Conservation (phyloP, 2,888 invertebrate genomes). For the Leptopilina drosophilae region DNA sequence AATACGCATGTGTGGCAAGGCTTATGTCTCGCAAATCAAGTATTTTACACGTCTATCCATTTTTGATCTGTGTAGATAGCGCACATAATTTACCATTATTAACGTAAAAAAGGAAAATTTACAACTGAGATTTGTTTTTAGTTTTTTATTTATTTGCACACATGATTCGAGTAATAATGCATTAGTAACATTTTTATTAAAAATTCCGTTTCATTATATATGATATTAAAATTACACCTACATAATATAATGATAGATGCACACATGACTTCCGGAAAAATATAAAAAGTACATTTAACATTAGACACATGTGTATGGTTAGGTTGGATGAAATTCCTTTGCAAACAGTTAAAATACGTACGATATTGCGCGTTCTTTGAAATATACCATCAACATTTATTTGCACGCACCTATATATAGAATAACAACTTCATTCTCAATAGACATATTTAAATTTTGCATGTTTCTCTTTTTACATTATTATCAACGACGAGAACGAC, state of each 20-base stretch:
- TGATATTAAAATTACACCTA: neutral
- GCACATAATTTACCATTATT: too few relatives aligned
- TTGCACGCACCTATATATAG: neutral
- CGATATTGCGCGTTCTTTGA: neutral
- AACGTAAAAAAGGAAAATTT: too few relatives aligned
- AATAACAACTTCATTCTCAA: neutral
- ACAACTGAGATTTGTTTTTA: too few relatives aligned
- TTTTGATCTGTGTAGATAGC: too few relatives aligned
- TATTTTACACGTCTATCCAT: too few relatives aligned
- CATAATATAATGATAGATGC: neutral
- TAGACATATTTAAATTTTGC: neutral
- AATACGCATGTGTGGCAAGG: too few relatives aligned
- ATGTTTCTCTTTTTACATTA: neutral
- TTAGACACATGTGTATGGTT: neutral
- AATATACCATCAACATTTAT: neutral
- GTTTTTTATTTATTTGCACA: too few relatives aligned
- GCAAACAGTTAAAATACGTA: neutral
- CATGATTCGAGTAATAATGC: too few relatives aligned
- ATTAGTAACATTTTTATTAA: too few relatives aligned
- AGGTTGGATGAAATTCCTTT: constrained; percentile 3
- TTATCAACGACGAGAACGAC: too few relatives aligned
- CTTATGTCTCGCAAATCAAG: too few relatives aligned
- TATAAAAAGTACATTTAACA: neutral
- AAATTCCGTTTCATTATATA: neutral
- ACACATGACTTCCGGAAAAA: neutral